Percentiles rank a stretch among this genome's conserved stretches.
These are phyloP conservation scores for Cyanoderma ruficeps DNA, from an alignment of 2,113 vertebrate genomes.

Conservation along the genomic window DNA sequence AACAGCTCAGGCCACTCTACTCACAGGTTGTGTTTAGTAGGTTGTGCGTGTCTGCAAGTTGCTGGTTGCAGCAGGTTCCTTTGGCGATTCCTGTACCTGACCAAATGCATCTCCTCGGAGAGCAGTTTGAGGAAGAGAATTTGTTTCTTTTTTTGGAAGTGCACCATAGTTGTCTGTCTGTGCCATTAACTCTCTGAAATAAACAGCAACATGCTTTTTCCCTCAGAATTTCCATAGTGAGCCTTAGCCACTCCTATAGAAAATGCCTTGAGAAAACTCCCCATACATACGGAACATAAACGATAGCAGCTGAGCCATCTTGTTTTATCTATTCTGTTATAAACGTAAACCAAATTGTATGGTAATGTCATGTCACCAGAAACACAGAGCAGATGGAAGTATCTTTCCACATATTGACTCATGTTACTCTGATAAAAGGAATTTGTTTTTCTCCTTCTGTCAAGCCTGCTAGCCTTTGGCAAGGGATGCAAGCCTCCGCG, in stretches of 20 bases:
- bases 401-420: slow-evolving; percentile 59
- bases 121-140: neutral
- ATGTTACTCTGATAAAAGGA: slow-evolving; percentile 54
- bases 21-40: neutral
- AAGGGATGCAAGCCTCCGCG: neutral
- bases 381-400: slow-evolving; percentile 66
- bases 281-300: neutral
- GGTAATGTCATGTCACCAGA: slow-evolving; percentile 52
- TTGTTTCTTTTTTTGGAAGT: neutral
- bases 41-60: neutral
- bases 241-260: neutral
- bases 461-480: slow-evolving; percentile 47
- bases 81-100: neutral
- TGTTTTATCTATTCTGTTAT: slow-evolving; percentile 25
- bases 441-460: slow-evolving; percentile 33
- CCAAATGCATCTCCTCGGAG: neutral
- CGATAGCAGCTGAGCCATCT: neutral
- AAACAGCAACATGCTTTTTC: neutral
- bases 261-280: neutral
- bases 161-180: neutral
- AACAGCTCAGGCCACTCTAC: neutral
- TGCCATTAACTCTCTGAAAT: neutral
- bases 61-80: neutral
- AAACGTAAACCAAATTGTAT: slow-evolving; percentile 33
- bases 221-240: neutral